These are phyloP conservation scores for Chaenocephalus aceratus DNA, from an alignment of 2,113 vertebrate species.

Conservation along the genomic window DNA sequence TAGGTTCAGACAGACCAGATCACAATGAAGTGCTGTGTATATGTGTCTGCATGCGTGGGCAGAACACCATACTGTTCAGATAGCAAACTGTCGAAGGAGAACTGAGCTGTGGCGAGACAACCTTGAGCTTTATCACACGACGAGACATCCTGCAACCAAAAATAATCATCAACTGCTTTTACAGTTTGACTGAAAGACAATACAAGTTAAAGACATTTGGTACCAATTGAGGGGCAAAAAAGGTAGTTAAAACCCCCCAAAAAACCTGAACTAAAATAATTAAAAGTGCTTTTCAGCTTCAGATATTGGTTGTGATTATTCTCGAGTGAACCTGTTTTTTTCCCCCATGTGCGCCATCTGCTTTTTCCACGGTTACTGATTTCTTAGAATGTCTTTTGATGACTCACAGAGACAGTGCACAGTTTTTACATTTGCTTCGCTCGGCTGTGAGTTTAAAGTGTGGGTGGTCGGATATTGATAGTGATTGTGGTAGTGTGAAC, in stretches of 20 bases:
- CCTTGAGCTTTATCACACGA: not conserved
- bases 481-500: not conserved
- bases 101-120: constrained; percentile 1
- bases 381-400: not conserved
- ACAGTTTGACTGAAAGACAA: not conserved
- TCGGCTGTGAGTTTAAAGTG: not conserved
- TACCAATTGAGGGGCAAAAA: not conserved
- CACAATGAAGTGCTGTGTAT: constrained; percentile 1
- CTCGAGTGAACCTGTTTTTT: not conserved
- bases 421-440: not conserved
- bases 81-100: not conserved
- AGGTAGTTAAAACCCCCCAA: not conserved
- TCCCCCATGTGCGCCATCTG: not conserved
- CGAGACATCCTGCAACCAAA: not conserved
- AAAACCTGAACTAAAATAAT: not conserved
- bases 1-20: constrained; percentile 17
- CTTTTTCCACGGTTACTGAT: not conserved
- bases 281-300: not conserved
- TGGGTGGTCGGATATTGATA: not conserved
- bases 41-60: not conserved
- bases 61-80: not conserved
- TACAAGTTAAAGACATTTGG: not conserved
- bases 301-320: not conserved
- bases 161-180: not conserved
- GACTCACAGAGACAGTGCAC: constrained; percentile 7